Percentiles rank a stretch among this genome's conserved stretches.
These are phyloP conservation scores for Ophioninae sp. DNA, from an alignment of 2,888 invertebrate species.

Conservation along the genomic window DNA sequence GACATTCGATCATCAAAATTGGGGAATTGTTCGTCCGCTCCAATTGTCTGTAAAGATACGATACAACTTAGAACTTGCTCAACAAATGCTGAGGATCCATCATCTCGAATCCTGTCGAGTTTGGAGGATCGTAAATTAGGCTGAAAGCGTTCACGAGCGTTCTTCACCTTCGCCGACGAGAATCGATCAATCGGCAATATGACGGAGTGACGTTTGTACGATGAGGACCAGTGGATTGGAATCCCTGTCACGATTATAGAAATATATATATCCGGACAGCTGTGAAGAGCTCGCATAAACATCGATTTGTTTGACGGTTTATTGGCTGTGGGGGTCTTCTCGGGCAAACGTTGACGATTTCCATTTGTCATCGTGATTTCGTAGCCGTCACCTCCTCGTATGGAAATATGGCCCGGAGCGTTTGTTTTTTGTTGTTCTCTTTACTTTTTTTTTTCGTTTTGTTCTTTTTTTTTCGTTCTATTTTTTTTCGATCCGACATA, in stretches of 20 bases:
- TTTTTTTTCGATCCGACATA: slow-evolving; percentile 55
- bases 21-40: too few species aligned
- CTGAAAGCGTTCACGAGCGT: too few species aligned
- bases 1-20: too few species aligned
- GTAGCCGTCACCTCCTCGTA: slow-evolving; percentile 27
- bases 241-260: slow-evolving; percentile 54
- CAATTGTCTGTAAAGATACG: too few species aligned
- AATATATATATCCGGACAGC: slow-evolving; percentile 41
- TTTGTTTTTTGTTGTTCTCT: too few species aligned
- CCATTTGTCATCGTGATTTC: slow-evolving; percentile 65
- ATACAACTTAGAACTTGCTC: too few species aligned
- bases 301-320: slow-evolving; percentile 63
- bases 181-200: too few species aligned
- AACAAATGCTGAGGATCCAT: too few species aligned
- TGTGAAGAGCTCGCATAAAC: slow-evolving; percentile 61
- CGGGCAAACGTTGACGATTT: slow-evolving; percentile 64
- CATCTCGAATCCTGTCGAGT: too few species aligned
- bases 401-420: slow-evolving; percentile 37
- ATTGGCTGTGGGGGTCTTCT: slow-evolving; percentile 41
- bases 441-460: not conserved
- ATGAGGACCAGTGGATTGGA: not conserved
- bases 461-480: slow-evolving; percentile 41
- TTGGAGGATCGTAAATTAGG: too few species aligned
- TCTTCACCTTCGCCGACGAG: too few species aligned
- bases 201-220: too few species aligned